A percentile compares a stretch with the other conserved stretches of the same genome.
phyloP scores from a whole-genome alignment of 2,113 vertebrate genomes.

The Rhipidura dahli region DNA sequence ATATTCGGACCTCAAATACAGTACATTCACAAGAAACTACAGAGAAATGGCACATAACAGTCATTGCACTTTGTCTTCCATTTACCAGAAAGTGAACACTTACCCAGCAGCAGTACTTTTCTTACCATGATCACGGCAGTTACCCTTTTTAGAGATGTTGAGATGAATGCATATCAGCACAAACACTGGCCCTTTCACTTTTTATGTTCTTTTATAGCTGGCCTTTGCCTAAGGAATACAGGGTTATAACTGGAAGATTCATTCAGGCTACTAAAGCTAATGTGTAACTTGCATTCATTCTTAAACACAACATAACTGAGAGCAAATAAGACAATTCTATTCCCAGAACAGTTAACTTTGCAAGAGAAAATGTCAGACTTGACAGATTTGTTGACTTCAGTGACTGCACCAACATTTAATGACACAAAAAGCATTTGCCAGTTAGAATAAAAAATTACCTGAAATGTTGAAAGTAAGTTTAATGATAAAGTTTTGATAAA shows the following conservation, averaged over 20 bases:
- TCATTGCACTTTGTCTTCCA: background rate
- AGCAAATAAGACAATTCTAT: background rate
- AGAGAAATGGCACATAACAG: background rate
- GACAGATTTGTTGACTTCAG: background rate
- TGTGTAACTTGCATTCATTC: background rate
- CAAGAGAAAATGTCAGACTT: background rate
- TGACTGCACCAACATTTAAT: background rate
- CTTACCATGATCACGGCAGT: background rate
- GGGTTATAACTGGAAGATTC: background rate
- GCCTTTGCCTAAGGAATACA: background rate
- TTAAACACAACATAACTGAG: background rate
- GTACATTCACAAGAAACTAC: background rate
- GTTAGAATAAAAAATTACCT: background rate
- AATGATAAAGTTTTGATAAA: background rate
- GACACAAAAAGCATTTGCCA: background rate
- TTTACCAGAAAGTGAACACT: background rate
- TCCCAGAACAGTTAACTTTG: background rate
- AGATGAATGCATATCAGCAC: background rate
- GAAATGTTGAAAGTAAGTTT: background rate
- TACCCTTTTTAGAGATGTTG: background rate
- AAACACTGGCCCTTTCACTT: background rate
- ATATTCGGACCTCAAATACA: background rate
- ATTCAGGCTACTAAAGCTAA: background rate
- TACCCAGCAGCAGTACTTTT: background rate
- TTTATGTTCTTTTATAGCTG: background rate